phyloP scores from a whole-genome alignment of 30 jellyfish, hydroid and myxozoan species.

The Chrysaora quinquecirrha region DNA sequence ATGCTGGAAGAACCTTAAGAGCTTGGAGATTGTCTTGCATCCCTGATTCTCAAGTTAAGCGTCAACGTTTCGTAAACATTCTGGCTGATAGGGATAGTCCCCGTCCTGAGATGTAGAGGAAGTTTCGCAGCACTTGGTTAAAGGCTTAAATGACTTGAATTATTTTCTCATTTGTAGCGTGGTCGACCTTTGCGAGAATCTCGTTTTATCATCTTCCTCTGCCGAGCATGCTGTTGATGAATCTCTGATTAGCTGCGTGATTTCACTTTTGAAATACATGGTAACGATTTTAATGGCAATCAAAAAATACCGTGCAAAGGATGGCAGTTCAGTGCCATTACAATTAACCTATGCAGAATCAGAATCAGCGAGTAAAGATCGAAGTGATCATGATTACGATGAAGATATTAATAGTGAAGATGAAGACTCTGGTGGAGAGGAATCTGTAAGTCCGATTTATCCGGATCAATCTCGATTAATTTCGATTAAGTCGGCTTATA shows the following conservation, averaged over 20 bases:
- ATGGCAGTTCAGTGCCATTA: constrained; percentile 14
- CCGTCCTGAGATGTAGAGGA: too few relatives aligned
- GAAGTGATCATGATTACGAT: constrained; percentile 32
- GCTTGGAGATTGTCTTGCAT: too few relatives aligned
- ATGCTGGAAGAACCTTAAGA: too few relatives aligned
- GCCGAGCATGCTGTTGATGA: constrained; percentile 8
- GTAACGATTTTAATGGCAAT: constrained; percentile 25
- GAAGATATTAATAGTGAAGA: constrained; percentile 67
- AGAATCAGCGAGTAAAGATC: constrained; percentile 42
- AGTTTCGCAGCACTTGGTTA: too few relatives aligned
- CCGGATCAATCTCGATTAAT: too few relatives aligned
- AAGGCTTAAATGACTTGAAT: too few relatives aligned
- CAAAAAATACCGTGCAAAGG: constrained; percentile 33
- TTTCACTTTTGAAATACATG: constrained; percentile 33
- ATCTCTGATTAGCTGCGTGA: constrained; percentile 30
- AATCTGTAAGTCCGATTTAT: constrained; percentile 58
- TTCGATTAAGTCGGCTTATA: too few relatives aligned
- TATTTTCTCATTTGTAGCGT: neutral
- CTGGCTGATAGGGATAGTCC: too few relatives aligned
- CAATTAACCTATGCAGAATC: constrained; percentile 43
- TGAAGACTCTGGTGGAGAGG: constrained; percentile 84
- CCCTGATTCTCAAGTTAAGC: too few relatives aligned
- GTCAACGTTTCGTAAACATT: too few relatives aligned
- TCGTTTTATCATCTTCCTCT: neutral
- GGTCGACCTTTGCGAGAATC: neutral